These are phyloP conservation scores for Bombus sylvicola DNA, from an alignment of 1,140 invertebrate genomes.

Conservation along the genomic window DNA sequence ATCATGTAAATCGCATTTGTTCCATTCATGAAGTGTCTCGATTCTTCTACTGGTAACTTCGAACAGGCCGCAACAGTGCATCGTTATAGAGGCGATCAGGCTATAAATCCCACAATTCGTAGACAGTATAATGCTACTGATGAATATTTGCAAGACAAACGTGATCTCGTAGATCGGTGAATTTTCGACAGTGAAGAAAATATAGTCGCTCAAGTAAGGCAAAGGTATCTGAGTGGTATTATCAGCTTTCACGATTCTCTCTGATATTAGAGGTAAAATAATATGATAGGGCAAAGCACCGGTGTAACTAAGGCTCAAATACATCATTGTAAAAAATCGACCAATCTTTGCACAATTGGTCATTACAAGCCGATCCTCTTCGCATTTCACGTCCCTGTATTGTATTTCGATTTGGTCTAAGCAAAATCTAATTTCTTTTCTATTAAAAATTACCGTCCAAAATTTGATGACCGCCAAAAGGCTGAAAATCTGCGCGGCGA, in stretches of 20 bases:
- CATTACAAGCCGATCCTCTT: slow-evolving; percentile 73
- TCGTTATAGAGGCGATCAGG: slow-evolving; percentile 72
- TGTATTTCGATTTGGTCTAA: slow-evolving; percentile 72
- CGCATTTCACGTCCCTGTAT: slow-evolving; percentile 68
- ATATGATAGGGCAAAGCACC: slow-evolving; percentile 79
- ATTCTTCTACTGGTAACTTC: slow-evolving; percentile 71
- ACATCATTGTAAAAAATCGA: slow-evolving; percentile 72
- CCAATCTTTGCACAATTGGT: slow-evolving; percentile 74
- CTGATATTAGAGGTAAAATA: slow-evolving; percentile 73
- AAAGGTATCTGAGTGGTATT: slow-evolving; percentile 76
- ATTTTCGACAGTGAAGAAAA: slow-evolving; percentile 75
- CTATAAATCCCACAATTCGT: slow-evolving; percentile 78
- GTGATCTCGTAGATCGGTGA: slow-evolving; percentile 75
- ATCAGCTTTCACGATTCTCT: slow-evolving; percentile 69
- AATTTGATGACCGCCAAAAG: slow-evolving; percentile 77
- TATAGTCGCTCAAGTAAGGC: slow-evolving; percentile 77
- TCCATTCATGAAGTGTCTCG: slow-evolving; percentile 44
- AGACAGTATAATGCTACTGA: slow-evolving; percentile 76
- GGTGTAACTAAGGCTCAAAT: slow-evolving; percentile 75
- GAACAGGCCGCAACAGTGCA: slow-evolving; percentile 76
- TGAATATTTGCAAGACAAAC: slow-evolving; percentile 76
- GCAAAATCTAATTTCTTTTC: slow-evolving; percentile 69
- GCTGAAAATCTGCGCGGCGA: slow-evolving; percentile 76
- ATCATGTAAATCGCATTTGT: neutral
- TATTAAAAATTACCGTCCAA: slow-evolving; percentile 76